Percentiles rank a stretch among this genome's conserved stretches.
Conservation (phyloP, 2,888 invertebrate species). For the Noctua janthina region DNA sequence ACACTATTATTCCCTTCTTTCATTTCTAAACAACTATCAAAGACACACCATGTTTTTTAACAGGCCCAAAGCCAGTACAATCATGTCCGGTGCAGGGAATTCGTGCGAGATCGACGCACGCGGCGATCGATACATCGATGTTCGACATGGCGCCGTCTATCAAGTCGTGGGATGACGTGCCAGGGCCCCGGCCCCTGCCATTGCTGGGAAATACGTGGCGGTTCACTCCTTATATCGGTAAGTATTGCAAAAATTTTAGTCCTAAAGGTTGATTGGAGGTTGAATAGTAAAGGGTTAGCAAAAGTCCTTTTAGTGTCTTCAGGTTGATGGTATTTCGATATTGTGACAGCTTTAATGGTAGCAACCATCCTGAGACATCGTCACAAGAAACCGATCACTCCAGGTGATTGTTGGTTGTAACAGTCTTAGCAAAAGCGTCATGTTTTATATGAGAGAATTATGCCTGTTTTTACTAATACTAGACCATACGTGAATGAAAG, state of each 20-base stretch:
- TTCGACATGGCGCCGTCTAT: conserved; percentile 80
- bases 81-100: conserved; percentile 79
- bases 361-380: too few relatives aligned
- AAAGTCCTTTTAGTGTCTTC: background rate
- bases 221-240: conserved; percentile 91
- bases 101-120: conserved; percentile 83
- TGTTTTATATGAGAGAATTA: background rate
- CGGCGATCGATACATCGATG: conserved; percentile 76
- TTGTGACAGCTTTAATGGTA: background rate
- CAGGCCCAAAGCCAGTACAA: conserved; percentile 69
- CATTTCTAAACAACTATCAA: background rate
- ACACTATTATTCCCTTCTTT: background rate
- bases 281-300: background rate
- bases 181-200: conserved; percentile 91
- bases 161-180: conserved; percentile 89
- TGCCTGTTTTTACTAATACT: background rate
- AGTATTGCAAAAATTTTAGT: conserved; percentile 62
- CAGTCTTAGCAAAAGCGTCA: background rate
- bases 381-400: background rate
- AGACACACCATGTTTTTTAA: background rate
- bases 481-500: background rate
- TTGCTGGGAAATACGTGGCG: conserved; percentile 92
- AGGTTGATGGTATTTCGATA: background rate
- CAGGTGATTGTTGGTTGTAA: background rate
- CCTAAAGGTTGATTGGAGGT: background rate